These are phyloP conservation scores for Steatornis caripensis DNA, from an alignment of 2,113 vertebrate species.

Conservation along the genomic window DNA sequence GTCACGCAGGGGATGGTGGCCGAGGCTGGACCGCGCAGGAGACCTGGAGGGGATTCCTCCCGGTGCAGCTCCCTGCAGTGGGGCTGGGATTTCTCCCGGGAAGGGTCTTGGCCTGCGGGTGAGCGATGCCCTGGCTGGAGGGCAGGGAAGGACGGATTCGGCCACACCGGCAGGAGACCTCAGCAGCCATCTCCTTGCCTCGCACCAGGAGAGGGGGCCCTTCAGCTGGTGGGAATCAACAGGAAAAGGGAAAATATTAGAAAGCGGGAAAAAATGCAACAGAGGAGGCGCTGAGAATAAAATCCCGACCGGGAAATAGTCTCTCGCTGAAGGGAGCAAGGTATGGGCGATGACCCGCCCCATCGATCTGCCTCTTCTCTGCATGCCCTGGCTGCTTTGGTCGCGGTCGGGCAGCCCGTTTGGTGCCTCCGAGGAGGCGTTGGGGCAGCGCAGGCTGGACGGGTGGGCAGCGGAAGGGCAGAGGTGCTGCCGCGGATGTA, in stretches of 20 bases:
- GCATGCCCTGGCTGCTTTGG: background rate
- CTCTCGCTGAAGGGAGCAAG: background rate
- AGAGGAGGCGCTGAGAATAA: background rate
- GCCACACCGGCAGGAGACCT: accelerated
- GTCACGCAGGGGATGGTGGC: accelerated
- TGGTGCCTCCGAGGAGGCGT: background rate
- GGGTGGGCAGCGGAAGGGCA: background rate
- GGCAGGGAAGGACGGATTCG: background rate
- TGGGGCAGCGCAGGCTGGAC: background rate
- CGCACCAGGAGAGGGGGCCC: constrained; percentile 9
- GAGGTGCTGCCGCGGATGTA: background rate
- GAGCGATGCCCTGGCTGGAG: background rate
- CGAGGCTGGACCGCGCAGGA: accelerated
- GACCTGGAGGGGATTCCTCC: background rate
- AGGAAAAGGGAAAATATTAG: background rate
- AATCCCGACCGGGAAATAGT: accelerated
- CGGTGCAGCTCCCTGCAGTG: accelerated
- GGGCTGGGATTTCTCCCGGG: background rate
- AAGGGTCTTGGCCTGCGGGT: background rate
- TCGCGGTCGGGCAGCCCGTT: background rate
- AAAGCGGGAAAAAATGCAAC: background rate
- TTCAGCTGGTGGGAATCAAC: background rate
- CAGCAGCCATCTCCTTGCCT: background rate
- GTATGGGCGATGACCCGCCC: accelerated
- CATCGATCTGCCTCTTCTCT: accelerated